Evolutionary conservation across 2,888 invertebrate genomes (phyloP).

Genomic region (Alcis repandata): DNA sequence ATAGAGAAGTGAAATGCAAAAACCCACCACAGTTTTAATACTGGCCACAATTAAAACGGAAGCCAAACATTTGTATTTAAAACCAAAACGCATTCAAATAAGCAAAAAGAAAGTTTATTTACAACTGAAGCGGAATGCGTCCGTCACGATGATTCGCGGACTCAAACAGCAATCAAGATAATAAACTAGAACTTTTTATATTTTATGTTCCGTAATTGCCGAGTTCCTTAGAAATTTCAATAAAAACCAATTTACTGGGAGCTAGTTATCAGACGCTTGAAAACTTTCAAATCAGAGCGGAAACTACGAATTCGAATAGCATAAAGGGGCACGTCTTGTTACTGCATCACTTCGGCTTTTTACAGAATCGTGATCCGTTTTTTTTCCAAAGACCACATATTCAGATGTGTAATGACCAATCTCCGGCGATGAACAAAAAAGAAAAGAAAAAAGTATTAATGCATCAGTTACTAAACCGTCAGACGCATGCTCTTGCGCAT

Average conservation of each 20-base stretch:
- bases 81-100: slow-evolving; percentile 19
- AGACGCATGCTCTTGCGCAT: slow-evolving; percentile 83
- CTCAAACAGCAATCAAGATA: slow-evolving; percentile 37
- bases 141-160: slow-evolving; percentile 37
- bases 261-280: slow-evolving; percentile 53
- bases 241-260: slow-evolving; percentile 59
- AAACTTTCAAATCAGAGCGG: slow-evolving; percentile 80
- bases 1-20: too few species aligned
- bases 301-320: slow-evolving; percentile 80
- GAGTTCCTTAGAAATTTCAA: slow-evolving; percentile 53
- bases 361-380: slow-evolving; percentile 81
- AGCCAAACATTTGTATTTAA: slow-evolving; percentile 23
- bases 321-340: slow-evolving; percentile 82
- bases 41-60: neutral
- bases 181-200: slow-evolving; percentile 34
- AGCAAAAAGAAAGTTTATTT: slow-evolving; percentile 30
- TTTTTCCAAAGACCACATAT: slow-evolving; percentile 82
- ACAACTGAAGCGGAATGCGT: slow-evolving; percentile 33
- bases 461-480: slow-evolving; percentile 86
- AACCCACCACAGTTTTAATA: neutral
- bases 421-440: slow-evolving; percentile 81
- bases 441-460: slow-evolving; percentile 75
- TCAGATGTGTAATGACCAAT: slow-evolving; percentile 86
- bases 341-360: slow-evolving; percentile 80
- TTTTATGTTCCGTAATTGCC: slow-evolving; percentile 44